Evolutionary conservation across 2,888 invertebrate species (phyloP).

Genomic region (Microdon myrmicae): DNA sequence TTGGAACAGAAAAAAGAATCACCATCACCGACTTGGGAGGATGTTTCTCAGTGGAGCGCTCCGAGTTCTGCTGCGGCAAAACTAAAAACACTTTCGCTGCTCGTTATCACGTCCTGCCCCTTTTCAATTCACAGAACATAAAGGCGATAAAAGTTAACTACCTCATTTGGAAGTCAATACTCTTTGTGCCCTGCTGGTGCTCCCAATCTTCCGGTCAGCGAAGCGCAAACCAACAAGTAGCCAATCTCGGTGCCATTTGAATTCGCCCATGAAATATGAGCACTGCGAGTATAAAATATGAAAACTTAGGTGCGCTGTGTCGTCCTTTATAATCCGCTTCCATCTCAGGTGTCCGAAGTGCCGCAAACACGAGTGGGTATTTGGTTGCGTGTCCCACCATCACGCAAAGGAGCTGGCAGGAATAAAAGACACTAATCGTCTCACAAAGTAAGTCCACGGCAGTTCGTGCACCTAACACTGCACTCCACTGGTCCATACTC

Average conservation of each 20-base stretch:
- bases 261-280: constrained; percentile 25
- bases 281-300: constrained; percentile 25
- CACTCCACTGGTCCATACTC: constrained; percentile 6
- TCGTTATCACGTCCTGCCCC: constrained; percentile 29
- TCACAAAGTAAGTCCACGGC: constrained; percentile 39
- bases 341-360: constrained; percentile 17
- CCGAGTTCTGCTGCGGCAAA: no score
- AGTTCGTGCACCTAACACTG: no score
- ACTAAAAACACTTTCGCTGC: constrained; percentile 19
- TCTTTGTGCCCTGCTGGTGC: constrained; percentile 8
- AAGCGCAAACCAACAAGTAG: constrained; percentile 7
- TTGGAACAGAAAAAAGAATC: no score
- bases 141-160: constrained; percentile 36
- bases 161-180: constrained; percentile 41
- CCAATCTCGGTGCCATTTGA: constrained; percentile 9
- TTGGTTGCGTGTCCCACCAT: constrained; percentile 42
- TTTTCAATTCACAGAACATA: constrained; percentile 30
- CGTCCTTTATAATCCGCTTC: constrained; percentile 24
- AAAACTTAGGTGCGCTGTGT: constrained; percentile 24
- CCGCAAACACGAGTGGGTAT: constrained; percentile 40
- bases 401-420: neutral
- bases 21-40: no score
- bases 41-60: no score
- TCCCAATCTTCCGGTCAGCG: neutral
- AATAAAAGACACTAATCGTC: constrained; percentile 34